Percentiles rank a stretch among this genome's conserved stretches.
phyloP scores from a whole-genome alignment of 2,797 vertebrate species.

The Nasua narica region DNA sequence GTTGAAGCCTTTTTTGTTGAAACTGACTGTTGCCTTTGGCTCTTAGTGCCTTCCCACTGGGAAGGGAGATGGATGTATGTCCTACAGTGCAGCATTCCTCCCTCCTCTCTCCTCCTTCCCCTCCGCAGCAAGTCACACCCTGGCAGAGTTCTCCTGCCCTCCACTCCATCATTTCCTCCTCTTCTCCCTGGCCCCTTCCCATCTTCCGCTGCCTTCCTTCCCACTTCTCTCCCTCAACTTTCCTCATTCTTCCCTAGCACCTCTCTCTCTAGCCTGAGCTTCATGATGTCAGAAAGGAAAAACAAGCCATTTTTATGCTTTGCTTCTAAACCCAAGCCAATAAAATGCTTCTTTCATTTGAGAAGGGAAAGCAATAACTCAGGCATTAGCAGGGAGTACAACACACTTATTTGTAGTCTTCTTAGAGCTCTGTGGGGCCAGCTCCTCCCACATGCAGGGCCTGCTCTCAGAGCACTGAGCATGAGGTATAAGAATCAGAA shows the following conservation, averaged over 20 bases:
- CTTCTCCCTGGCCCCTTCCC: neutral
- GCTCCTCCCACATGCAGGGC: accelerated
- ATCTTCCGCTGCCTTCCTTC: neutral
- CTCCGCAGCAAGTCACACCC: neutral
- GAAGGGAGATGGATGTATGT: neutral
- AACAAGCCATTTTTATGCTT: conserved; percentile 29
- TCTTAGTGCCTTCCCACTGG: neutral
- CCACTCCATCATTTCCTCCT: neutral
- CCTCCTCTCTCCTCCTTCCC: neutral
- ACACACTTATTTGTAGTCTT: neutral
- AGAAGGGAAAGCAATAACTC: conserved; percentile 34
- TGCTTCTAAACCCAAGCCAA: conserved; percentile 44
- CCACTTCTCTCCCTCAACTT: neutral
- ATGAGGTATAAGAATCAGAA: neutral
- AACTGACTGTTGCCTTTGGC: neutral
- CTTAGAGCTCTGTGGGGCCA: neutral
- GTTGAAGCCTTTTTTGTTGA: neutral
- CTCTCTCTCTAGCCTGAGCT: neutral
- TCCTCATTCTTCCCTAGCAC: neutral
- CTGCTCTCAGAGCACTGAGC: neutral
- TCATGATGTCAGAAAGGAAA: conserved; percentile 23
- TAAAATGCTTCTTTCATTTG: conserved; percentile 40
- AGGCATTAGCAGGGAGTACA: neutral
- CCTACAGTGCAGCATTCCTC: accelerated
- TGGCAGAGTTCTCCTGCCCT: accelerated